These are phyloP conservation scores for Perognathus longimembris DNA, from an alignment of 2,113 vertebrate species.

Conservation along the genomic window DNA sequence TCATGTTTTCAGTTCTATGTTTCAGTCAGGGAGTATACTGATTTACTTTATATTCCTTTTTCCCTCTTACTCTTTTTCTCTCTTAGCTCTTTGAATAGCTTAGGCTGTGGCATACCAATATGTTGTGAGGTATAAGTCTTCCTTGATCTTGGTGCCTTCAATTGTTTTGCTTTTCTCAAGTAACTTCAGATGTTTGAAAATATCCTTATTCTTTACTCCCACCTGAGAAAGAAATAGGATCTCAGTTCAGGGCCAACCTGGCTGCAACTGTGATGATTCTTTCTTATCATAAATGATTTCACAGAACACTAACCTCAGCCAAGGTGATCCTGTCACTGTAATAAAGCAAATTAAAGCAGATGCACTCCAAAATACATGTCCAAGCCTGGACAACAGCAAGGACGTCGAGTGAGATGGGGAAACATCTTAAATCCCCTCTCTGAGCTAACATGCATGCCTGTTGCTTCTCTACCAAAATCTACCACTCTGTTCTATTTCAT, in stretches of 20 bases:
- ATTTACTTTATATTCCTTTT: neutral
- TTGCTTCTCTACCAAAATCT: neutral
- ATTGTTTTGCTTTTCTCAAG: neutral
- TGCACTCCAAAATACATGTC: neutral
- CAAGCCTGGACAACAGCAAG: neutral
- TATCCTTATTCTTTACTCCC: neutral
- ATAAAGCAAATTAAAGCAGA: neutral
- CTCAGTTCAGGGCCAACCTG: neutral
- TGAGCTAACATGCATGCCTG: neutral
- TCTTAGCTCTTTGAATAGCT: no score
- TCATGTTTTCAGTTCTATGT: neutral
- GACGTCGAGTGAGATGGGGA: neutral
- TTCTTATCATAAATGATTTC: neutral
- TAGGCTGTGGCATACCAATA: neutral
- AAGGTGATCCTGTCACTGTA: neutral
- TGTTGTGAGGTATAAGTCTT: constrained; percentile 5
- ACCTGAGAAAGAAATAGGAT: neutral
- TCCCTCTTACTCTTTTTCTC: neutral
- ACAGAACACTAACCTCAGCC: neutral
- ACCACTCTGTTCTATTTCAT: neutral
- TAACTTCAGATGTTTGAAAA: constrained; percentile 25
- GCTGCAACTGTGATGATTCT: neutral
- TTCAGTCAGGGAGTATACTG: neutral
- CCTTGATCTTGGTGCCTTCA: neutral
- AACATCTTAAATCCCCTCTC: neutral